Evolutionary conservation across 2,113 vertebrate genomes (phyloP).

Genomic region (Psilopogon haemacephalus): DNA sequence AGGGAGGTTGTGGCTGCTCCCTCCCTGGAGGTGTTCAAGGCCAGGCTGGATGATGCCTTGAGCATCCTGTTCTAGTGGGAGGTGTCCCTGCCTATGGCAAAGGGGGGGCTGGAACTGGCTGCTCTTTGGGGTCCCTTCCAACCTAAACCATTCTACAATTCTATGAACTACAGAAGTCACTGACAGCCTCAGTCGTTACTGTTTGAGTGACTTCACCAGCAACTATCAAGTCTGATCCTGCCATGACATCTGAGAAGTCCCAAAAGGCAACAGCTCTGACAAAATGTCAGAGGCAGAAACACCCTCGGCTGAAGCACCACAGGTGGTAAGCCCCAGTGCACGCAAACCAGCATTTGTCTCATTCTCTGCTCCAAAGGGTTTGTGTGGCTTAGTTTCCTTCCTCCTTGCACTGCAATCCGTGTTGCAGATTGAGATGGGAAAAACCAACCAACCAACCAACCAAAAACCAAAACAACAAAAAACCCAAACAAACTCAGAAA

Average conservation of each 20-base stretch:
- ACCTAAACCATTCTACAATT: too few species aligned
- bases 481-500: not conserved
- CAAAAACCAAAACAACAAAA: too few species aligned
- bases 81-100: too few species aligned
- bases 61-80: too few species aligned
- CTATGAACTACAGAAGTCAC: not conserved
- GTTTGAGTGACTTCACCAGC: not conserved
- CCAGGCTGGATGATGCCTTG: too few species aligned
- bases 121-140: too few species aligned
- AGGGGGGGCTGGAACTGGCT: too few species aligned
- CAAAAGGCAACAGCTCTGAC: not conserved
- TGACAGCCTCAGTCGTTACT: not conserved
- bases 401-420: not conserved
- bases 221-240: not conserved
- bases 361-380: not conserved
- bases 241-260: not conserved
- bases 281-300: not conserved
- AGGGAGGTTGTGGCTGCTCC: too few species aligned
- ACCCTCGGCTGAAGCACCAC: not conserved
- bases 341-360: accelerated
- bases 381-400: not conserved
- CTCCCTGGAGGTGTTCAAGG: too few species aligned
- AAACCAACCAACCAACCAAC: too few species aligned
- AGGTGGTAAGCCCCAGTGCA: not conserved
- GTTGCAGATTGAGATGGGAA: not conserved